Base-by-base conservation (phyloP, 2,888 invertebrate genomes). In the Platerodrilus igneus region DNA sequence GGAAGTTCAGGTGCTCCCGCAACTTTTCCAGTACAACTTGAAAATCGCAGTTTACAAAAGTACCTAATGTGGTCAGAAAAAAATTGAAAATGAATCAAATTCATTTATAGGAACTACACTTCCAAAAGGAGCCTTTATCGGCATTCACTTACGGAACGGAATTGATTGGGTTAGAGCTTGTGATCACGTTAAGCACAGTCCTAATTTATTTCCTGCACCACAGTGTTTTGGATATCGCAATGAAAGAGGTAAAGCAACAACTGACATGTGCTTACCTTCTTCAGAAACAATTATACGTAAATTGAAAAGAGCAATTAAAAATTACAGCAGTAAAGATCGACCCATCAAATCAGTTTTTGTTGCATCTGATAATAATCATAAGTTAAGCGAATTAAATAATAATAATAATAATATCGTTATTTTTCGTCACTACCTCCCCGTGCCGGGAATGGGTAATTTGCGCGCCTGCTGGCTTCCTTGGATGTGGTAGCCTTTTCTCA, bases 161-260 rank as follows among this genome's bases (percentile, higher is more conserved):
- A 78, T 86, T 26, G 99, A 99, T 69, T 99, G 97, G 97, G 80
- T 83, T 18, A 48, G 65, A 22, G 83, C 86, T 9, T 86, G 86
- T 56, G 81, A 85, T 53, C 86, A 87, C 64, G 79, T 95, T 8
- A 77, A 83, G 17, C 81, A 83, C 28, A 85, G 84, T 50, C 84
- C 85, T 2, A 83, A 84, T 60, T 71, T 99, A 41, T 99, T 99
- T 72, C 86, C 96, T 3, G 92, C 96, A 0, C 87, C 96, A 0
- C 97, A 99, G 66, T 99, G 99, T 69, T 73, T 95, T 13, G 97
- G 97, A 0, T 94, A 95, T 62, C 77, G 81, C 50, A 87, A 88
- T 63, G 91, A 96, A 69, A 77, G 81, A 53, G 94, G 96, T 0
- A 74, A 76, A 50, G 75, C 92, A 2, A 91, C 91, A 1, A 60